Base-by-base conservation (phyloP, 1,140 invertebrate genomes). In the Spodoptera litura region DNA sequence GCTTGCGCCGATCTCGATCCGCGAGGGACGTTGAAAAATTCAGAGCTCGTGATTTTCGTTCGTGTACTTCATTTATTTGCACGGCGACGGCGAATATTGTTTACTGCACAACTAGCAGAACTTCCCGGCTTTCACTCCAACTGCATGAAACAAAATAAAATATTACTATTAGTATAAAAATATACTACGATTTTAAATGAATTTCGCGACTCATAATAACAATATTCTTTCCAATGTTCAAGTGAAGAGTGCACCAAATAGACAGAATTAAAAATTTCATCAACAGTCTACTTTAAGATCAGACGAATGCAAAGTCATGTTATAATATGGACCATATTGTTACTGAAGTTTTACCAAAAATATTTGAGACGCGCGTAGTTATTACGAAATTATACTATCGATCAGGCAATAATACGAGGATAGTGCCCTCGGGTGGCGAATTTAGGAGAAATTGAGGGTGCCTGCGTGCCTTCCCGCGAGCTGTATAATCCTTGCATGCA, bases 31-130 rank as follows among this genome's bases (percentile, higher is more conserved):
- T 91, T 94, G 91, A 94, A 93, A 93, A 94, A 93, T 94, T 88
- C 85, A 86, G 78, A 86, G 81, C 87, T 92, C 91, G 92, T 94
- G 92, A 93, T 92, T 91, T 91, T 88, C 85, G 85, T 88, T 93
- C 92, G 90, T 94, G 92, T 88, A 84, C 85, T 88, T 88, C 89
- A 91, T 94, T 94, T 91, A 90, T 94, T 92, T 88, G 81, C 85
- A 78, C 79, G 79, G 83, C 81, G 81, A 83, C 85, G 79, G 85
- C 83, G 85, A 91, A 91, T 92, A 93, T 92, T 92, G 90, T 92
- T 91, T 91, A 87, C 86, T 76, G 81, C 72, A 81, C 55, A 55
- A 76, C 77, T 81, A 68, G 81, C 77, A 83, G 71, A 81, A 52
- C 53, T 82, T 86, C 85, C 85, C 81, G 78, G 81, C 79, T 83